Conservation (phyloP, 2,113 vertebrate genomes). For the Anguilla rostrata region DNA sequence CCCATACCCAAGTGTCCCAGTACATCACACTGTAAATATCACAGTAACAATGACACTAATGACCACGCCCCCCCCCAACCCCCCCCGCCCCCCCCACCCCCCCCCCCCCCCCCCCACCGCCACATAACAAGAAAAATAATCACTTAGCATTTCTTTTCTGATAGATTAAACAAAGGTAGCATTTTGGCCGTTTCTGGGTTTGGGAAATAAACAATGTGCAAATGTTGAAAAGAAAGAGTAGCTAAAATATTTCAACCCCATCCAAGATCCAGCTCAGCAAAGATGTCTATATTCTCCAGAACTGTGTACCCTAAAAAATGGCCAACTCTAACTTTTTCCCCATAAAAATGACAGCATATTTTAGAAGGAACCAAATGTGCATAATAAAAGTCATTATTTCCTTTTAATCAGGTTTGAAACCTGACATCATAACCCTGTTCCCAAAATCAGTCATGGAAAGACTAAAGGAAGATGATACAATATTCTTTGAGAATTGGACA, state of each 20-base stretch:
- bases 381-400: constrained; percentile 78
- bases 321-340: constrained; percentile 79
- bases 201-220: constrained; percentile 78
- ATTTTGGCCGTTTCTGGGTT: constrained; percentile 49
- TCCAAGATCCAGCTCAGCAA: constrained; percentile 86
- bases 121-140: neutral
- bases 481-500: neutral
- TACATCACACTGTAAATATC: constrained; percentile 26
- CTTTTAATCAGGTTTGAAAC: constrained; percentile 65
- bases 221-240: constrained; percentile 70
- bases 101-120: neutral
- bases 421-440: constrained; percentile 92
- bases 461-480: constrained; percentile 56
- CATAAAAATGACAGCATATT: constrained; percentile 71
- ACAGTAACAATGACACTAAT: constrained; percentile 45
- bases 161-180: constrained; percentile 51
- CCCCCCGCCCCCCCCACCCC: neutral
- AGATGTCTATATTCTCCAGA: constrained; percentile 78
- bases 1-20: constrained; percentile 59
- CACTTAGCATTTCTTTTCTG: too few species aligned
- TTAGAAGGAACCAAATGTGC: constrained; percentile 75
- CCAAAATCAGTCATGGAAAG: constrained; percentile 62
- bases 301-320: constrained; percentile 72
- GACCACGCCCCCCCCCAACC: neutral
- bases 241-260: constrained; percentile 72